Evolutionary conservation across 2,113 vertebrate genomes (phyloP).

Genomic region (Thamnaconus septentrionalis): DNA sequence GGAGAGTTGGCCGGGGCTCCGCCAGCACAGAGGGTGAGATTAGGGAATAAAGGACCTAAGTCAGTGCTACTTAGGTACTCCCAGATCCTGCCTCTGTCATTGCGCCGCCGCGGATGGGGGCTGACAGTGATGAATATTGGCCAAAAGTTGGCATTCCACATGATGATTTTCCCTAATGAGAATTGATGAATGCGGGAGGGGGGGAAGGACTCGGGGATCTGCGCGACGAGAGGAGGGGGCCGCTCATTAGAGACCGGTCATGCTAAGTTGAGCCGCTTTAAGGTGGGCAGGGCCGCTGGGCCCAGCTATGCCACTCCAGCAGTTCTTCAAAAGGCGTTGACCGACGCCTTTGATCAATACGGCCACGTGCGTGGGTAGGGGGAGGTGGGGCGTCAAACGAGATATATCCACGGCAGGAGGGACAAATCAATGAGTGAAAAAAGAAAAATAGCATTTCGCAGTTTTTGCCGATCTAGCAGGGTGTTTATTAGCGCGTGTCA

Average conservation of each 20-base stretch:
- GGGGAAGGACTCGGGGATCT: slow-evolving; percentile 61
- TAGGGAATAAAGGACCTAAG: slow-evolving; percentile 71
- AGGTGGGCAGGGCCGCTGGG: slow-evolving; percentile 49
- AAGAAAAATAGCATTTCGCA: slow-evolving; percentile 39
- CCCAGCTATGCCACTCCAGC: slow-evolving; percentile 51
- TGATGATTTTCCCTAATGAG: slow-evolving; percentile 81
- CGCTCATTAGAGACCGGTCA: slow-evolving; percentile 71
- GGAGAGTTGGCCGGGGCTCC: slow-evolving; percentile 55
- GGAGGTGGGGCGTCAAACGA: slow-evolving; percentile 38
- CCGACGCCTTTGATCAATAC: slow-evolving; percentile 57
- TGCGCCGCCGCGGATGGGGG: slow-evolving; percentile 57
- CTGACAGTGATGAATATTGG: slow-evolving; percentile 81
- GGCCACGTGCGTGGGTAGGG: slow-evolving; percentile 7
- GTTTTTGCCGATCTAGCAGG: slow-evolving; percentile 34
- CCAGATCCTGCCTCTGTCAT: slow-evolving; percentile 60
- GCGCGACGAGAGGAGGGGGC: slow-evolving; percentile 65
- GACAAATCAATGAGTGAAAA: slow-evolving; percentile 42
- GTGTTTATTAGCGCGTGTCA: slow-evolving; percentile 37
- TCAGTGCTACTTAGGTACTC: slow-evolving; percentile 69
- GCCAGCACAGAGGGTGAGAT: slow-evolving; percentile 61
- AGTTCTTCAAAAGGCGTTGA: slow-evolving; percentile 55
- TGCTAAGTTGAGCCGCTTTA: slow-evolving; percentile 65
- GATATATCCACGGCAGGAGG: slow-evolving; percentile 42
- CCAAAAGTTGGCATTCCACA: slow-evolving; percentile 79
- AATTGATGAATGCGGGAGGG: slow-evolving; percentile 75